Conservation (phyloP, 2,797 vertebrate genomes). For the Enteromius thamalakanensis region DNA sequence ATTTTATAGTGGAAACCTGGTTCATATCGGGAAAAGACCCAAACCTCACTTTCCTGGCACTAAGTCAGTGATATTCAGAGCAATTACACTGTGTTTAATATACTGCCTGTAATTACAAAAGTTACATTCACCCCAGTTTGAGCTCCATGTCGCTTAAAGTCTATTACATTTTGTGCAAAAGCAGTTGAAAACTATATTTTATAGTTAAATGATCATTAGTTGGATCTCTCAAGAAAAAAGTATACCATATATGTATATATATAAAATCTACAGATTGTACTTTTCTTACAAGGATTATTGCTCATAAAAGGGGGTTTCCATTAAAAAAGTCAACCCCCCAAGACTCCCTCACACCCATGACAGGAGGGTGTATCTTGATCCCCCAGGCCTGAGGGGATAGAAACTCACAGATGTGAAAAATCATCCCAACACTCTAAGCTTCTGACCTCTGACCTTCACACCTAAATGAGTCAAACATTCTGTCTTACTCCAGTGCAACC, state of each 20-base stretch:
- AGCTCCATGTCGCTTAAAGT: neutral
- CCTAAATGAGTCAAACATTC: conserved; percentile 58
- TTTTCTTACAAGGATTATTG: neutral
- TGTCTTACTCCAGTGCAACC: conserved; percentile 38
- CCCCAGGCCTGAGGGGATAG: conserved; percentile 27
- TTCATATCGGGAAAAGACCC: conserved; percentile 56
- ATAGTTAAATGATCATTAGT: conserved; percentile 36
- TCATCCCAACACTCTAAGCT: conserved; percentile 33
- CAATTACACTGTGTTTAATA: conserved; percentile 57
- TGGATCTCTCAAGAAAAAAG: neutral
- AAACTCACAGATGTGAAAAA: conserved; percentile 58
- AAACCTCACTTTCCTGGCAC: conserved; percentile 69
- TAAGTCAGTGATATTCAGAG: conserved; percentile 46
- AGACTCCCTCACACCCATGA: conserved; percentile 7
- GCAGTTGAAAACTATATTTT: conserved; percentile 9
- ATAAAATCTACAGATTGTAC: neutral
- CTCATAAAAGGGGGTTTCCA: conserved; percentile 9
- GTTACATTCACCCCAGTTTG: conserved; percentile 34
- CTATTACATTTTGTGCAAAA: conserved; percentile 24
- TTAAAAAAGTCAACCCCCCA: neutral
- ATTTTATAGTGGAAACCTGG: conserved; percentile 68
- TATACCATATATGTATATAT: neutral
- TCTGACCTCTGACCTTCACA: conserved; percentile 59
- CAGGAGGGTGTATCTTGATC: conserved; percentile 48
- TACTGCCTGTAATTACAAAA: conserved; percentile 56